phyloP scores from a whole-genome alignment of 2,113 vertebrate genomes.

The Barnardius zonarius region DNA sequence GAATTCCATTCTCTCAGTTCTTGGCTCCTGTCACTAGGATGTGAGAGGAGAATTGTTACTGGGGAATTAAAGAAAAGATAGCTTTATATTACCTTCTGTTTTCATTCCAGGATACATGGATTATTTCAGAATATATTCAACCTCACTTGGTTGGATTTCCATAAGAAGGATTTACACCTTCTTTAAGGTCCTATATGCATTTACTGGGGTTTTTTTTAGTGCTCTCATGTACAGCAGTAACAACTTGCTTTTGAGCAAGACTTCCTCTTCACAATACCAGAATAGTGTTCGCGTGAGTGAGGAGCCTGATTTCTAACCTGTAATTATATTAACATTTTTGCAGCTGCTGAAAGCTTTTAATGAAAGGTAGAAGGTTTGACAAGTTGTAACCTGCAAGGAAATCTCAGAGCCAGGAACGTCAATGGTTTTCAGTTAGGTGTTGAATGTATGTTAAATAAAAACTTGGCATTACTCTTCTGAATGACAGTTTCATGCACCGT shows the following conservation, averaged over 20 bases:
- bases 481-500: not conserved
- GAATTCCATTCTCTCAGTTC: not conserved
- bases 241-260: not conserved
- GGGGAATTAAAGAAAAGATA: not conserved
- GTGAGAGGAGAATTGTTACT: not conserved
- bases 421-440: not conserved
- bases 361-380: not conserved
- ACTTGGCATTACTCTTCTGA: not conserved
- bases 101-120: not conserved
- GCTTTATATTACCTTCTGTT: not conserved
- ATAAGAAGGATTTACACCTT: not conserved
- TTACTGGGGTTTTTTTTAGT: not conserved
- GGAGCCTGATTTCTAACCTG: not conserved
- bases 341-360: not conserved
- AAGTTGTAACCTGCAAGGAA: conserved; percentile 28
- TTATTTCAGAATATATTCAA: not conserved
- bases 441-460: conserved; percentile 6
- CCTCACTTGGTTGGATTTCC: not conserved
- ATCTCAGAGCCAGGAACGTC: not conserved
- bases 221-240: not conserved
- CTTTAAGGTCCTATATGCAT: not conserved
- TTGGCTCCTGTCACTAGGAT: not conserved
- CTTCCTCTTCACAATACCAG: not conserved
- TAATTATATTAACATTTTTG: conserved; percentile 12
- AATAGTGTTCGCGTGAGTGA: not conserved